Base-by-base conservation (phyloP, 2,797 vertebrate species). In the Myiothlypis chrysogaster region DNA sequence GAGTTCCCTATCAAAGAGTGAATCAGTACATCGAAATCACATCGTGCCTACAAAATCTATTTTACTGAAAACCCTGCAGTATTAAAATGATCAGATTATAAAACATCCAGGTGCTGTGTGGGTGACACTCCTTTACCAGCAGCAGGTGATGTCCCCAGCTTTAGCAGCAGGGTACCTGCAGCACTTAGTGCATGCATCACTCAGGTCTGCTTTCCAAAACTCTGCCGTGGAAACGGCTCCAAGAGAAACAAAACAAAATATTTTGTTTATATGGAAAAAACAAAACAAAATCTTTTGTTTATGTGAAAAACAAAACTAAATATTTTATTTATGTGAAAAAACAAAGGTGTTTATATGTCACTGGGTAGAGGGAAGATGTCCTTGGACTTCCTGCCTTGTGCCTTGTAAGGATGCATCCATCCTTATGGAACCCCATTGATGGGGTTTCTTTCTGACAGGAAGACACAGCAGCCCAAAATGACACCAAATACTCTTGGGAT, bases 21-120 rank as follows among this genome's bases (percentile, higher is more conserved):
- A 80, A 7, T 35, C 95, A 68, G 57, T 90, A 28, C 93, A 86
- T 44, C 81, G 96, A 28, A 98, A 89, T 24, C 84, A 83, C 32
- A n/a, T 90, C 12, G 63, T 82, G 97, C n/a, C 80, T 97, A 30
- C 56, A 95, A 52, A 92, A 2, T 69, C 89, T 1, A 0, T 95
- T 63, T 77, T 96, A 15, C 84, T 96, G 32, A 92, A 94, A 12
- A 83, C 25, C 30, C 83, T 97, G 69, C 87, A 87, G 28, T 93
- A 96, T 30, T 97, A 93, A 68, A 97, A 97, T 90, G 69, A 79
- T 90, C 69, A 6, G 64, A 96, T n/a, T 32, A 81, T 83, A 90
- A 50, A 79, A 75, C n/a, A 71, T 93, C 37, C 55, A 47, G n/a
- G 82, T 93, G 25, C 25, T 96, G 34, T 53, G 81, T 87, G 69